phyloP scores from a whole-genome alignment of 2,797 vertebrate genomes.

The Amphiprion clarkii region DNA sequence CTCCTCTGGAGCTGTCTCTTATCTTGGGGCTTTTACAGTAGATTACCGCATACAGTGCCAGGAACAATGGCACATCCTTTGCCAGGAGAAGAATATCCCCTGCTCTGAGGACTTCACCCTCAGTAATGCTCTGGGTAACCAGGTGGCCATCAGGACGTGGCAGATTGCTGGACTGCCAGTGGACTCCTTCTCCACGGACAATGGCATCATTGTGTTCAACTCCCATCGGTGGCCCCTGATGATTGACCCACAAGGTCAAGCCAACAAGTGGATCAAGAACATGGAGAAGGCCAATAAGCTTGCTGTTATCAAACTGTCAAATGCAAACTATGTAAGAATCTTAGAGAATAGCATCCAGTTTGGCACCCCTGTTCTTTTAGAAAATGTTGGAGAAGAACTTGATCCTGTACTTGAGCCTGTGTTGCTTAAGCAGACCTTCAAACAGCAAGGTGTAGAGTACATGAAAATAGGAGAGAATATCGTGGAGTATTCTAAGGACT shows the following conservation, averaged over 20 bases:
- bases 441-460: conserved; percentile 93
- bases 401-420: conserved; percentile 93
- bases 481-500: conserved; percentile 92
- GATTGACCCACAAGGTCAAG: conserved; percentile 97
- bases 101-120: conserved; percentile 91
- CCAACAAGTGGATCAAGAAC: conserved; percentile 97
- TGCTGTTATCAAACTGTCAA: conserved; percentile 91
- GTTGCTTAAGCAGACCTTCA: conserved; percentile 94
- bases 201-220: conserved; percentile 94
- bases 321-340: conserved; percentile 88
- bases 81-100: conserved; percentile 87
- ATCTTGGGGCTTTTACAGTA: conserved; percentile 93
- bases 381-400: conserved; percentile 93
- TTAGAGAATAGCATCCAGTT: conserved; percentile 93
- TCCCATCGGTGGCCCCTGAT: conserved; percentile 94
- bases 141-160: conserved; percentile 92
- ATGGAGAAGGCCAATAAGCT: conserved; percentile 94
- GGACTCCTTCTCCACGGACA: conserved; percentile 94
- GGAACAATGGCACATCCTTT: conserved; percentile 88
- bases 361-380: conserved; percentile 92
- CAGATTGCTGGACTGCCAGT: conserved; percentile 93
- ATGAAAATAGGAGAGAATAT: conserved; percentile 95
- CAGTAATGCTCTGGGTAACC: conserved; percentile 90
- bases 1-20: conserved; percentile 92
- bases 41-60: conserved; percentile 90